Evolutionary conservation across 2,113 vertebrate species (phyloP).

Genomic region (Dipodomys stephensi): DNA sequence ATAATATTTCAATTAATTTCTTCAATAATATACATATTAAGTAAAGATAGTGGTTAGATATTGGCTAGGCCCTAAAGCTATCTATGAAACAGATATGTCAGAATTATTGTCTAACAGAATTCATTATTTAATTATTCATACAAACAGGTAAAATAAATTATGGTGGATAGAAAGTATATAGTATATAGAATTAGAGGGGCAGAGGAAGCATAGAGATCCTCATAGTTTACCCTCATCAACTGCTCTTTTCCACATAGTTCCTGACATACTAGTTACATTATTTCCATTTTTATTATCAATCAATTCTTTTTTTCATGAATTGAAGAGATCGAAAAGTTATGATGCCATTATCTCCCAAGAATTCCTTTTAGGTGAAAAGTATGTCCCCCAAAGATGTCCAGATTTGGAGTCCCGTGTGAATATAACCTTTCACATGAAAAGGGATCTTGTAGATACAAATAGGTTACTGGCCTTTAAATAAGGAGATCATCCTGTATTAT

Average conservation of each 20-base stretch:
- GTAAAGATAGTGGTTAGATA: too few relatives aligned
- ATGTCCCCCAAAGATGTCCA: not conserved
- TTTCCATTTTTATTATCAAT: not conserved
- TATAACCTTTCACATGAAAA: not conserved
- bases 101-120: too few relatives aligned
- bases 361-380: not conserved
- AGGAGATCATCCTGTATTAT: not conserved
- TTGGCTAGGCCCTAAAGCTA: too few relatives aligned
- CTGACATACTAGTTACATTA: not conserved
- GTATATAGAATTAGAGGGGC: too few relatives aligned
- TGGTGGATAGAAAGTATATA: too few relatives aligned
- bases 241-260: not conserved
- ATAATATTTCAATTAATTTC: too few relatives aligned
- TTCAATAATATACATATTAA: too few relatives aligned
- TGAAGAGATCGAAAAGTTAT: not conserved
- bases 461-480: not conserved
- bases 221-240: too few relatives aligned
- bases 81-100: too few relatives aligned
- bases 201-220: too few relatives aligned
- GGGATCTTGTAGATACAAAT: not conserved
- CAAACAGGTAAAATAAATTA: too few relatives aligned
- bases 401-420: not conserved
- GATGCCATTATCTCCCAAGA: not conserved
- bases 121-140: too few relatives aligned
- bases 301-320: not conserved